phyloP scores from a whole-genome alignment of 2,113 vertebrate genomes.

The Psittacus erithacus region DNA sequence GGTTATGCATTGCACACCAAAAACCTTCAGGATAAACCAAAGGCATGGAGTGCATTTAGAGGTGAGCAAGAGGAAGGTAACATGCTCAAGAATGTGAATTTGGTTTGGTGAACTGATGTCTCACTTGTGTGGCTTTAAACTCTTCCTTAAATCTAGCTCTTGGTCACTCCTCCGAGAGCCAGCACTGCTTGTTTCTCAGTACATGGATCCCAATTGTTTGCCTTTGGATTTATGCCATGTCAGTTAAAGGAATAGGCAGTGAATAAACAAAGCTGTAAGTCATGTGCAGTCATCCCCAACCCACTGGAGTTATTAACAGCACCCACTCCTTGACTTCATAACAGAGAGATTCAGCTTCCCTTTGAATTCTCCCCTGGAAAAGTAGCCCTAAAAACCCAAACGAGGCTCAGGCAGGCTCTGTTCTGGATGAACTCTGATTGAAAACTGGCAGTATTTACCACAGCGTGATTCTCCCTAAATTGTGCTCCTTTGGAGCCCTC shows the following conservation, averaged over 20 bases:
- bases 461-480: neutral
- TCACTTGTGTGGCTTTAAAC: neutral
- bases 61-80: neutral
- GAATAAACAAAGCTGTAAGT: slow-evolving; percentile 45
- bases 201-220: slow-evolving; percentile 18
- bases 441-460: neutral
- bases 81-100: neutral
- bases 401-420: neutral
- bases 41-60: neutral
- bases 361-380: neutral
- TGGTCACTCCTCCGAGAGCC: neutral
- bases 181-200: neutral
- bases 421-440: neutral
- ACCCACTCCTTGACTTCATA: neutral
- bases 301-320: neutral
- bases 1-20: neutral
- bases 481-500: neutral
- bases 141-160: neutral
- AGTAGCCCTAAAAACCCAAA: neutral
- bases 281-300: neutral
- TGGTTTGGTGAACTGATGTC: neutral
- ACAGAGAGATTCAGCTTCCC: neutral
- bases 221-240: slow-evolving; percentile 2
- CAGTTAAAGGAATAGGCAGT: neutral
- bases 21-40: neutral